Evolutionary conservation across 2,797 vertebrate species (phyloP).

Genomic region (Atherinosoma microstoma): DNA sequence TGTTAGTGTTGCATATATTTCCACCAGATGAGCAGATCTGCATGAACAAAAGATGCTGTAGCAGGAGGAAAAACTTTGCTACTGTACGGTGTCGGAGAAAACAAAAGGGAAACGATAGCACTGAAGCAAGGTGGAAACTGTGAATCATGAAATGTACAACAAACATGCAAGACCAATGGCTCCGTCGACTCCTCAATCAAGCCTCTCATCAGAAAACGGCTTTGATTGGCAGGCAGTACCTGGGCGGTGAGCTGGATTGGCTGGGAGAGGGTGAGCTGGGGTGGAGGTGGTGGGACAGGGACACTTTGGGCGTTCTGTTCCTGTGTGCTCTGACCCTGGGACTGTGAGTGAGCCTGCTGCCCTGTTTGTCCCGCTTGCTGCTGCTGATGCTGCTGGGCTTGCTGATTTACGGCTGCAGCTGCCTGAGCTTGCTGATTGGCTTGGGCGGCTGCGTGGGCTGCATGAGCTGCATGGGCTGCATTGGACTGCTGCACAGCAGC

Average conservation of each 20-base stretch:
- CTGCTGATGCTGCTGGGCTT: slow-evolving; percentile 79
- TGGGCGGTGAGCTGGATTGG: slow-evolving; percentile 96
- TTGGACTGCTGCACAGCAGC: slow-evolving; percentile 90
- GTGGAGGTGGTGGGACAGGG: slow-evolving; percentile 83
- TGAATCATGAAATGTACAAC: slow-evolving; percentile 39
- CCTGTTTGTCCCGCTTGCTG: slow-evolving; percentile 76
- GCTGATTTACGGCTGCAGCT: slow-evolving; percentile 83
- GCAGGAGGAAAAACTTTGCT: slow-evolving; percentile 27
- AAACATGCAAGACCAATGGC: slow-evolving; percentile 9
- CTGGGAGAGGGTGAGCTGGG: slow-evolving; percentile 91
- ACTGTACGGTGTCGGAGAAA: background rate
- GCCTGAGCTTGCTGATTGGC: slow-evolving; percentile 87
- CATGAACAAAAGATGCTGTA: background rate
- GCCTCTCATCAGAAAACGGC: slow-evolving; percentile 32
- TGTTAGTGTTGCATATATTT: background rate
- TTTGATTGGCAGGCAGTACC: slow-evolving; percentile 80
- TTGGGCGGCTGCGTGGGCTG: slow-evolving; percentile 80
- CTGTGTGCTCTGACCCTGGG: slow-evolving; percentile 84
- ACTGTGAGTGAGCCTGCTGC: slow-evolving; percentile 77
- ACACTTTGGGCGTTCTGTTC: slow-evolving; percentile 80
- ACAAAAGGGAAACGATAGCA: slow-evolving; percentile 22
- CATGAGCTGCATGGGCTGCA: slow-evolving; percentile 87
- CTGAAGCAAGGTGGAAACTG: slow-evolving; percentile 41
- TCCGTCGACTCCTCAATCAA: slow-evolving; percentile 46
- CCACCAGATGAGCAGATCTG: slow-evolving; percentile 5